Base-by-base conservation (phyloP, 2,797 vertebrate species). In the Sus cebifrons region DNA sequence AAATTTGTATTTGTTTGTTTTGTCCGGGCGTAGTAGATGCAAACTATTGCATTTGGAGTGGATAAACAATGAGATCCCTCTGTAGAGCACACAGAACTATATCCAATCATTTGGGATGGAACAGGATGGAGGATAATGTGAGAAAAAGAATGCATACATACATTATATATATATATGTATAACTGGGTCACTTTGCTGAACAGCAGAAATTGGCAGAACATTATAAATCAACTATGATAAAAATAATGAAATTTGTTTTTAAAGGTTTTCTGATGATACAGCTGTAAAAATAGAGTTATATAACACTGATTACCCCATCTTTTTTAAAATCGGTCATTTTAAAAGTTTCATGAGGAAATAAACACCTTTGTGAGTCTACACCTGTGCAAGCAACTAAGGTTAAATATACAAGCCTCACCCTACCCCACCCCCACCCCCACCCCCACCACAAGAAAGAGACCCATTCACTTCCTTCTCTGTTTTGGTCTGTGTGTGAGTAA, bases 301-400 rank as follows among this genome's bases (percentile, higher is more conserved):
- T 3, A 52, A 25, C 15, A 44, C 2, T 4, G 13, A 29, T 4
- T 77, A 64, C 16, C 11, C 5, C 27, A 7, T 23, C 5, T 56
- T 60, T 88, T 83, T 79, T 78, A 12, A 93, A 56, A 96, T 65
- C 65, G 36, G 4, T 29, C 40, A 74, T 54, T 83, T 91, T 32
- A 64, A 70, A 56, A 40, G 64, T 84, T 78, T 88, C 6, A 10
- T 29, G 9, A 89, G 83, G 32, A 95, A 75, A 23, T 77, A 64
- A 93, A 83, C 18, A 74, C 7, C 29, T 71, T 52, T 8, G 15
- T 10, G 67, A 49, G 9, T 62, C 32, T 91, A 77, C 12, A 16
- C 25, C 77, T 36, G 17, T 67, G 27, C 2, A 83, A 67, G 4
- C 12, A 89, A n/a, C 18, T 62, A 71, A n/a, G 54, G 3, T 6